Evolutionary conservation across 2,113 vertebrate genomes (phyloP).

Genomic region (Eurystomus gularis): DNA sequence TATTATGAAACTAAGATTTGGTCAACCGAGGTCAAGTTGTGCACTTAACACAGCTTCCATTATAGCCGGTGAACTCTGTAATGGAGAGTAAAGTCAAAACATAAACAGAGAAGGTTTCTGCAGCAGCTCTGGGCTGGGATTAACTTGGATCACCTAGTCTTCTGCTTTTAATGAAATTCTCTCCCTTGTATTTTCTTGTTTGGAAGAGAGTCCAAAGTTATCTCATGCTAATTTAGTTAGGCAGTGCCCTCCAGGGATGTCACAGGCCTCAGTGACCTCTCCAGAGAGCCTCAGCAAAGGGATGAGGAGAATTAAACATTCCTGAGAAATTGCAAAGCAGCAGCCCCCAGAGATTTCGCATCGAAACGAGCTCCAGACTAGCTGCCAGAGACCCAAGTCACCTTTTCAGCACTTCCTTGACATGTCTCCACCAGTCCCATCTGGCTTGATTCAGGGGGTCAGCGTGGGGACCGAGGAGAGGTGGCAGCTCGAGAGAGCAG

Average conservation of each 20-base stretch:
- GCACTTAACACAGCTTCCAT: slow-evolving; percentile 62
- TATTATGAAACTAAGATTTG: slow-evolving; percentile 69
- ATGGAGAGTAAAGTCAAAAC: slow-evolving; percentile 69
- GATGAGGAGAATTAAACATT: slow-evolving; percentile 85
- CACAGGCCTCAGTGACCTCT: slow-evolving; percentile 84
- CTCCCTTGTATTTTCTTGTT: slow-evolving; percentile 82
- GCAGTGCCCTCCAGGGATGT: slow-evolving; percentile 85
- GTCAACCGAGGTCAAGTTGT: slow-evolving; percentile 72
- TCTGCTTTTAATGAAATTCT: slow-evolving; percentile 89
- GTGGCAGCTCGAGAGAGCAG: slow-evolving; percentile 60
- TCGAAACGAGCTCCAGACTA: slow-evolving; percentile 82
- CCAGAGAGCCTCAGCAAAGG: slow-evolving; percentile 76
- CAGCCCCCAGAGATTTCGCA: slow-evolving; percentile 79
- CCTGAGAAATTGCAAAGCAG: slow-evolving; percentile 85
- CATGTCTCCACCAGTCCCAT: slow-evolving; percentile 76
- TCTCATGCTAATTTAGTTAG: slow-evolving; percentile 87
- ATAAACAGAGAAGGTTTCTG: slow-evolving; percentile 73
- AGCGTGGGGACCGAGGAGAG: slow-evolving; percentile 63
- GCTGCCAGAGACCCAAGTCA: slow-evolving; percentile 82
- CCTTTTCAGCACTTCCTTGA: slow-evolving; percentile 86
- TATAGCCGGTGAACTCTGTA: slow-evolving; percentile 72
- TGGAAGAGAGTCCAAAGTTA: slow-evolving; percentile 87
- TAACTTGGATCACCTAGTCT: slow-evolving; percentile 84
- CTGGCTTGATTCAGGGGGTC: slow-evolving; percentile 80
- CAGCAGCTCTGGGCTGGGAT: slow-evolving; percentile 82